Percentiles rank a stretch among this genome's conserved stretches.
Evolutionary conservation across 2,888 invertebrate species (phyloP).

Genomic region (Nemoura dubitans): DNA sequence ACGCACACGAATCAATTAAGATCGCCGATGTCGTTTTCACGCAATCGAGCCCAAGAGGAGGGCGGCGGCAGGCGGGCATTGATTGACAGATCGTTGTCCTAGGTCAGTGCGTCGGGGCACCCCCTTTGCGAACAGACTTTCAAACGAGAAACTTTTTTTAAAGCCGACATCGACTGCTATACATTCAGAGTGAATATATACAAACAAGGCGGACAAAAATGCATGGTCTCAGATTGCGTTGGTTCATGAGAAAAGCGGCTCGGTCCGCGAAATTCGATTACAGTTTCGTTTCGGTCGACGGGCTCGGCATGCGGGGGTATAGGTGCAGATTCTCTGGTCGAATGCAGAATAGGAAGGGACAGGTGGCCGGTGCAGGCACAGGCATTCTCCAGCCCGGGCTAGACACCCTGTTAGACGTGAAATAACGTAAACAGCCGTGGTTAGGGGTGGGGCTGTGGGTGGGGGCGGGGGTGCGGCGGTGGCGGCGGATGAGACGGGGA

Average conservation of each 20-base stretch:
- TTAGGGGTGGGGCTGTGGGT: background rate
- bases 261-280: background rate
- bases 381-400: background rate
- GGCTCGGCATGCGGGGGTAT: background rate
- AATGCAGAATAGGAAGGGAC: background rate
- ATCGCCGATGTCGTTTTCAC: background rate
- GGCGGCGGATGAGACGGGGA: background rate
- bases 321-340: background rate
- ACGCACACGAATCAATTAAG: background rate
- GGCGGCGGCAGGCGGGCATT: background rate
- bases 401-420: conserved; percentile 12
- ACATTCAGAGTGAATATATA: background rate
- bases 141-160: background rate
- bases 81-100: background rate
- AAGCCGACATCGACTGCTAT: background rate
- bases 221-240: background rate
- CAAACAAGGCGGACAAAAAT: background rate
- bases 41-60: background rate
- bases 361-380: background rate
- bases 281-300: background rate
- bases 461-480: background rate
- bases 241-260: background rate
- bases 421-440: conserved; percentile 22
- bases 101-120: background rate
- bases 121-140: background rate